Percentiles rank a stretch among this genome's conserved stretches.
phyloP scores from a whole-genome alignment of 2,797 vertebrate species.

The Luscinia luscinia region DNA sequence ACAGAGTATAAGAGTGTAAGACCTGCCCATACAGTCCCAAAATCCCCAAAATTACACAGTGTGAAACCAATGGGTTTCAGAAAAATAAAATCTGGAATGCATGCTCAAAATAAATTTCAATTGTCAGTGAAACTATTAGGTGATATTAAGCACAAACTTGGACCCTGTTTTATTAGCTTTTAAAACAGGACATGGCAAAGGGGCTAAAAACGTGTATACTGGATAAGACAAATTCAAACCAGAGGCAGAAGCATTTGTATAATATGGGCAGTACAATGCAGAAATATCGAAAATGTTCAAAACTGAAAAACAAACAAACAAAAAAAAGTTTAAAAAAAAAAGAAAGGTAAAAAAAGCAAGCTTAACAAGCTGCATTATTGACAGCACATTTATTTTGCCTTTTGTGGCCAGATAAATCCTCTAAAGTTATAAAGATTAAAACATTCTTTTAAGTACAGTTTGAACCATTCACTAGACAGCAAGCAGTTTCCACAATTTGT shows the following conservation, averaged over 20 bases:
- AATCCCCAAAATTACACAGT: neutral
- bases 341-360: neutral
- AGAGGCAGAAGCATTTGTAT: neutral
- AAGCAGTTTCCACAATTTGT: neutral
- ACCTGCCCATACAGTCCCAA: neutral
- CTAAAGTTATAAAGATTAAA: neutral
- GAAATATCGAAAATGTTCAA: neutral
- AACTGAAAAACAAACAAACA: neutral
- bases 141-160: neutral
- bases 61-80: neutral
- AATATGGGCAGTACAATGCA: neutral
- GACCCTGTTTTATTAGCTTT: neutral
- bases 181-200: neutral
- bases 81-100: neutral
- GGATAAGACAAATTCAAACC: neutral
- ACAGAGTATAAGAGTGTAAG: neutral
- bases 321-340: accelerated
- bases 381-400: neutral
- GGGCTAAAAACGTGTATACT: neutral
- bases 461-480: neutral
- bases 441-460: neutral
- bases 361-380: neutral
- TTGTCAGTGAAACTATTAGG: neutral
- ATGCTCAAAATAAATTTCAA: neutral
- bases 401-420: neutral